Conservation (phyloP, 2,797 vertebrate species). For the Pteronotus mesoamericanus region DNA sequence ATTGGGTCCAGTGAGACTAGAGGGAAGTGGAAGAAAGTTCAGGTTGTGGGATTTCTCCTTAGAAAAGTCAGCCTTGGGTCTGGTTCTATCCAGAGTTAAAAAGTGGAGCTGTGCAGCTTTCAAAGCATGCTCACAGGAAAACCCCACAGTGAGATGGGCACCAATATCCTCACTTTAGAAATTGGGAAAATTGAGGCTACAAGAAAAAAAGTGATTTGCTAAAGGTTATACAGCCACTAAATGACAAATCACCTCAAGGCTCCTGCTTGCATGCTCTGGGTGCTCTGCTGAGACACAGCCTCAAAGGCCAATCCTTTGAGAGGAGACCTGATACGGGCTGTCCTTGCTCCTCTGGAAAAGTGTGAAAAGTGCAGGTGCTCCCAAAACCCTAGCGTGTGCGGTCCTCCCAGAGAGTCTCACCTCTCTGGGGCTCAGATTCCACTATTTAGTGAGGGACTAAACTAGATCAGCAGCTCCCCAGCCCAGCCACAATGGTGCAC, state of each 20-base stretch:
- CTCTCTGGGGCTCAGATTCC: background rate
- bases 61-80: background rate
- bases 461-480: background rate
- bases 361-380: background rate
- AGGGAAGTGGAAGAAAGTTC: background rate
- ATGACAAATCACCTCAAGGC: background rate
- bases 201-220: background rate
- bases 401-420: background rate
- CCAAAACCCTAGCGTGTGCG: fast-evolving
- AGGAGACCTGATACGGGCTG: background rate
- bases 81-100: background rate
- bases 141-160: background rate
- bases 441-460: background rate
- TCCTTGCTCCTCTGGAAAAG: background rate
- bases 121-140: background rate
- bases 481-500: background rate
- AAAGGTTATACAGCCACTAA: background rate
- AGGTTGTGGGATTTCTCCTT: background rate
- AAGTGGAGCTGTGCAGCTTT: background rate
- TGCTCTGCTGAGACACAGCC: background rate
- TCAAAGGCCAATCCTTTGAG: background rate
- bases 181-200: background rate
- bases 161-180: background rate
- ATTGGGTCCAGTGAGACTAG: background rate
- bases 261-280: background rate